Evolutionary conservation across 2,888 invertebrate species (phyloP), one percentile per base, ranked within the genome.

Genomic region (Agrochola lota): DNA sequence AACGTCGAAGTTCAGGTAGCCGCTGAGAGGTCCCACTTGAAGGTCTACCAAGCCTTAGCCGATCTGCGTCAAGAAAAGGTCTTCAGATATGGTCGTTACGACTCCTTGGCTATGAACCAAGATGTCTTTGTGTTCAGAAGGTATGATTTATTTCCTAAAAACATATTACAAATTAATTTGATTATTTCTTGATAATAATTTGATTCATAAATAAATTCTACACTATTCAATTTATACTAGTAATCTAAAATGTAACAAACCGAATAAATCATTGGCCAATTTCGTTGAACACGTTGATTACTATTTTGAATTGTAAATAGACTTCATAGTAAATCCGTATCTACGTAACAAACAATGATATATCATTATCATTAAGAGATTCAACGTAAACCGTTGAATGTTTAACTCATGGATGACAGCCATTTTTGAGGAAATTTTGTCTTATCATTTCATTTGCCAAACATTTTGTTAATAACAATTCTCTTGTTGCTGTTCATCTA

Each of bases 21-120:
- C 11, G 92, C 93, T 0, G 90, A 92, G 0, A 94, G 94, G 55
- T 98, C 98, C 46, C 97, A 98, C 84, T 97, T 97, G 80, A 97
- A 97, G 83, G 94, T 98, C 20, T 98, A 98, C 91, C 96, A 97
- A 87, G 92, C 96, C 0, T 90, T 98, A 30, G 94, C 97, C 1
- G 86, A 92, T 17, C 91, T 98, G 11, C 97, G 98, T 23, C 94
- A 97, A 77, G 91, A 95, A 9, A 94, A 96, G 0, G 96, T 97
- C 0, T 93, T 98, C 66, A 94, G 95, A 88, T 90, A 95, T 43
- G 97, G 97, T 6, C 95, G 95, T 63, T 96, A 97, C 60, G 94
- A 95, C 43, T 97, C 97, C 8, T 91, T 96, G 81, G 97, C 97
- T 23, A 79, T 97, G 8, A 96, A 97, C 68, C 91, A 97, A 0